Evolutionary conservation across 2,113 vertebrate species (phyloP).

Genomic region (Urocolius indicus): DNA sequence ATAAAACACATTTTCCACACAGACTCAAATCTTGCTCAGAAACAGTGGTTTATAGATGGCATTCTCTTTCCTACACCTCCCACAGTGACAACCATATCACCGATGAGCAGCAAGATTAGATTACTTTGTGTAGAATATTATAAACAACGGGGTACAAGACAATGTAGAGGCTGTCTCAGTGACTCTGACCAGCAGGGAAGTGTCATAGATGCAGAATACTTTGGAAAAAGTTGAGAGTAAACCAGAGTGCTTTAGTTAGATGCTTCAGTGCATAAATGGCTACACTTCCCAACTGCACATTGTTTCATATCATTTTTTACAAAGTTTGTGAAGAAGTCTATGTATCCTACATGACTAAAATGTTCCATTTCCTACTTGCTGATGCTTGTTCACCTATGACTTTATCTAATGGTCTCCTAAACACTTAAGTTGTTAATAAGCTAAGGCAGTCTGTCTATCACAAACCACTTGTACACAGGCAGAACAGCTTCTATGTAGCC

Average conservation of each 20-base stretch:
- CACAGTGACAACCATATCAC: background rate
- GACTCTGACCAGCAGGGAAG: background rate
- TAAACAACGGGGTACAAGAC: background rate
- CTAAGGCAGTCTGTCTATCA: background rate
- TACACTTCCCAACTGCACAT: background rate
- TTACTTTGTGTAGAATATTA: background rate
- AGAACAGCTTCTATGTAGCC: background rate
- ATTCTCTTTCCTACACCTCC: background rate
- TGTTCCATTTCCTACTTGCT: background rate
- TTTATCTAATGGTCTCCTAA: background rate
- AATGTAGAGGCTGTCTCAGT: background rate
- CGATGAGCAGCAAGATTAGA: background rate
- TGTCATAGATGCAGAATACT: background rate
- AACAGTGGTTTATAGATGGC: background rate
- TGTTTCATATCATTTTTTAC: background rate
- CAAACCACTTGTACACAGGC: background rate
- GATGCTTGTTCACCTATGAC: background rate
- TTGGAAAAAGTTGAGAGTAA: background rate
- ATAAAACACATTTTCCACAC: background rate
- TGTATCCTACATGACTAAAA: background rate
- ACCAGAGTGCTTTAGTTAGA: background rate
- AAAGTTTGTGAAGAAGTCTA: background rate
- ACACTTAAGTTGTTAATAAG: accelerated
- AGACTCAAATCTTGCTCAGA: background rate
- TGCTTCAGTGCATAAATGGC: background rate